Evolutionary conservation across 2,113 vertebrate genomes (phyloP).

Genomic region (Coptodon bakossiorum): DNA sequence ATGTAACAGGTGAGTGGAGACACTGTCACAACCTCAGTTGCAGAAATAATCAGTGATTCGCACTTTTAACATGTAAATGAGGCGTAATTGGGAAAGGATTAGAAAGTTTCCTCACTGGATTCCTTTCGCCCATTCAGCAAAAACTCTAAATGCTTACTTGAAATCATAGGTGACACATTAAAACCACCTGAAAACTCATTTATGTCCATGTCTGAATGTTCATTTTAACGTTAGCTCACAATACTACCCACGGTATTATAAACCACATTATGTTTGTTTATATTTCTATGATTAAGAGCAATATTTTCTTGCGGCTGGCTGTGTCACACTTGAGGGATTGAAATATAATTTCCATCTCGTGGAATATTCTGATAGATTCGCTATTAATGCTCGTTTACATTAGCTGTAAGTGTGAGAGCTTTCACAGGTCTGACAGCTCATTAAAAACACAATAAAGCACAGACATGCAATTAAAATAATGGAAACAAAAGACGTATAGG

Average conservation of each 20-base stretch:
- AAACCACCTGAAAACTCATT: neutral
- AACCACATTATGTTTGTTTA: neutral
- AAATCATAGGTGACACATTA: neutral
- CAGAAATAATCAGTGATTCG: neutral
- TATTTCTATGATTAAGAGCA: neutral
- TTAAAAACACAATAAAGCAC: constrained; percentile 29
- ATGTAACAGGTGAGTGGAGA: constrained; percentile 50
- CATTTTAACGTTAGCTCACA: neutral
- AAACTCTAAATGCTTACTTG: neutral
- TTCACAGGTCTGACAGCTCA: constrained; percentile 11
- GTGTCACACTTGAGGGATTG: neutral
- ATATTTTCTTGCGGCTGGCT: neutral
- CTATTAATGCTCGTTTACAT: constrained; percentile 25
- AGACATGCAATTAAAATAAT: constrained; percentile 18
- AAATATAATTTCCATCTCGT: neutral
- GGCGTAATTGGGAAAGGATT: neutral
- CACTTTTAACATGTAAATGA: neutral
- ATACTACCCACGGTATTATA: neutral
- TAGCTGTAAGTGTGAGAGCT: neutral
- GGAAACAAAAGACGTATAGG: neutral
- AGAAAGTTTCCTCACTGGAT: neutral
- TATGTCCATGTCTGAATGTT: neutral
- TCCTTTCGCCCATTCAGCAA: neutral
- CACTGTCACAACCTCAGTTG: neutral
- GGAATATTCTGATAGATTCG: neutral